A percentile compares a stretch with the other conserved stretches of the same genome.
Evolutionary conservation across 1,140 invertebrate genomes (phyloP).

Genomic region (Harpegnathos saltator): DNA sequence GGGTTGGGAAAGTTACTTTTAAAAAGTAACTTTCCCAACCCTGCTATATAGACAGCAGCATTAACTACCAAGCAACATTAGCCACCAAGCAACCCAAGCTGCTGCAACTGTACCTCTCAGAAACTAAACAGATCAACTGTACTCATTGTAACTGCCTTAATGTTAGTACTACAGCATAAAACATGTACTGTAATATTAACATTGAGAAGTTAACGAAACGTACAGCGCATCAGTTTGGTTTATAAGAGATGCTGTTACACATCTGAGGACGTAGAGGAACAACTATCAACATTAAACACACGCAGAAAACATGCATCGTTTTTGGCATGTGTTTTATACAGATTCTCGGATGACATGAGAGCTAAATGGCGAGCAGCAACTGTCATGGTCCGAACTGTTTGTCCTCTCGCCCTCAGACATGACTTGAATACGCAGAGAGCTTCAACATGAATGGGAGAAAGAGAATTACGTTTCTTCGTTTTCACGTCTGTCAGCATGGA

Average conservation of each 20-base stretch:
- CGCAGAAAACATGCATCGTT: too few species aligned
- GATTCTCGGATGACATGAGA: neutral
- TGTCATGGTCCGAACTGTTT: constrained; percentile 7
- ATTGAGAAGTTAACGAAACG: too few species aligned
- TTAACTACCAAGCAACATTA: too few species aligned
- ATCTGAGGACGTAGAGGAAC: neutral
- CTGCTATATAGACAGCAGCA: too few species aligned
- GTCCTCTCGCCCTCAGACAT: constrained; percentile 6
- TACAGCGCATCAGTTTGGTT: neutral
- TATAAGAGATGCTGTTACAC: constrained; percentile 1
- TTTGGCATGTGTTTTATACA: neutral
- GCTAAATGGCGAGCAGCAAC: constrained; percentile 5
- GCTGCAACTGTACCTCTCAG: too few species aligned
- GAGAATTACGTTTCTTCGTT: neutral
- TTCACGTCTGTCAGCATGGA: constrained; percentile 14
- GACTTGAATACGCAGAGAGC: neutral
- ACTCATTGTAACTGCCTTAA: too few species aligned
- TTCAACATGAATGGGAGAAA: neutral
- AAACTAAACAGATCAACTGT: too few species aligned
- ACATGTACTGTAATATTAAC: too few species aligned
- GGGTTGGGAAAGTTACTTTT: too few species aligned
- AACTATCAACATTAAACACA: neutral
- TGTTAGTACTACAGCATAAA: too few species aligned
- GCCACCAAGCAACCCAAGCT: too few species aligned
- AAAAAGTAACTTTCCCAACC: too few species aligned